Conservation (phyloP, 2,797 vertebrate genomes). For the Poecile montanus region DNA sequence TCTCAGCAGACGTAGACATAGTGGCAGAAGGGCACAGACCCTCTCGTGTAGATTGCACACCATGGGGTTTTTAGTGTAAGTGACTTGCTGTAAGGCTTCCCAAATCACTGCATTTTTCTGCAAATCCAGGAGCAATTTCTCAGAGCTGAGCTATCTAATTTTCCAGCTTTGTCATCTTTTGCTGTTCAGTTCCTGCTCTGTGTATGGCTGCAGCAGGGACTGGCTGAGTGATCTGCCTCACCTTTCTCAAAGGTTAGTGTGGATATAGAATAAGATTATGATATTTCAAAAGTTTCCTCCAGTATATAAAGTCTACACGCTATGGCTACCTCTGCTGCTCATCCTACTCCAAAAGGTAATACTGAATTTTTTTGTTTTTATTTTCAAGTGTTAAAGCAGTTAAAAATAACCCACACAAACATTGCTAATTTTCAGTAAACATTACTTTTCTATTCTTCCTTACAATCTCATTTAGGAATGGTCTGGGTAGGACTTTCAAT, state of each 20-base stretch:
- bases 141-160: background rate
- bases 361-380: background rate
- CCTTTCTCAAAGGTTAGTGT: background rate
- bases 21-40: background rate
- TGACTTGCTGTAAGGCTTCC: background rate
- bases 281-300: background rate
- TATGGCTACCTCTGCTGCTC: background rate
- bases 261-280: background rate
- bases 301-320: fast-evolving
- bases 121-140: background rate
- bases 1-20: fast-evolving
- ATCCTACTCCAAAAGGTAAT: background rate
- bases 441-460: background rate
- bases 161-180: background rate
- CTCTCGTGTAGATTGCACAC: background rate
- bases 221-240: background rate
- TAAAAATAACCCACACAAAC: fast-evolving
- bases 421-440: background rate
- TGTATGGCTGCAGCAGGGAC: background rate
- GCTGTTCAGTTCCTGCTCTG: background rate
- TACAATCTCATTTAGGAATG: background rate
- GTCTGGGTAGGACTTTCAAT: background rate
- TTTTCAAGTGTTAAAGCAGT: background rate
- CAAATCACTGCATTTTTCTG: background rate
- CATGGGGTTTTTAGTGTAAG: background rate